Evolutionary conservation across 1,140 invertebrate species (phyloP), one percentile per base, ranked within the genome.

Genomic region (Mercenaria mercenaria): DNA sequence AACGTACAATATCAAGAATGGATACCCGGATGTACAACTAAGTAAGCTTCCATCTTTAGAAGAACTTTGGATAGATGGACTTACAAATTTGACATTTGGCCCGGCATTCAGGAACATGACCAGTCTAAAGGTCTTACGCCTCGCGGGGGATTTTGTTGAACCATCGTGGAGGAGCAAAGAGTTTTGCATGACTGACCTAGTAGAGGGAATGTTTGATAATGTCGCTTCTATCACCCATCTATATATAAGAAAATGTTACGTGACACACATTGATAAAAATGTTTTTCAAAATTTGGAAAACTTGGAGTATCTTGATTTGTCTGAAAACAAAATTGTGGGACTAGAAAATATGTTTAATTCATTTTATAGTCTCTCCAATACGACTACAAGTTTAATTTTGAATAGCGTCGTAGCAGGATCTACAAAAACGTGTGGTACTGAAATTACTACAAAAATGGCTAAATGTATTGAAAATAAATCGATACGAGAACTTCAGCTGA

Each of bases 281-380:
- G 56, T 29, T 20, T 88, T 88, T 52, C 4, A 41, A 15, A 80
- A 81, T 4, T 0, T 88, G 32, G 52, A 32, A 13, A 69, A 81
- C n/a, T 67, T 88, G n/a, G 56, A 50, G 11, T 88, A 80, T 52
- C 47, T 88, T n/a, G 86, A 88, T 81, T 26, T 88, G 26, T 81
- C 76, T 13, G 41, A 26, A 0, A 88, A 88, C 43, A 52, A 64
- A 8, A 29, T 2, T 11, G 8, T 64, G 59, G 26, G n/a, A n/a
- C 6, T 64, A 8, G 6, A 20, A 29, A 1, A 64, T 4, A 1
- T 64, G 15, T 64, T 64, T 64, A 8, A 64, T 8, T 64, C 59
- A 8, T 64, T 64, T 64, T n/a, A n/a, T 26, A 29, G n/a, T 29
- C 26, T 64, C 10, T 29, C 59, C 6, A 64, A 29, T 4, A 64